Evolutionary conservation across 2,113 vertebrate genomes (phyloP).

Genomic region (Barbus barbus): DNA sequence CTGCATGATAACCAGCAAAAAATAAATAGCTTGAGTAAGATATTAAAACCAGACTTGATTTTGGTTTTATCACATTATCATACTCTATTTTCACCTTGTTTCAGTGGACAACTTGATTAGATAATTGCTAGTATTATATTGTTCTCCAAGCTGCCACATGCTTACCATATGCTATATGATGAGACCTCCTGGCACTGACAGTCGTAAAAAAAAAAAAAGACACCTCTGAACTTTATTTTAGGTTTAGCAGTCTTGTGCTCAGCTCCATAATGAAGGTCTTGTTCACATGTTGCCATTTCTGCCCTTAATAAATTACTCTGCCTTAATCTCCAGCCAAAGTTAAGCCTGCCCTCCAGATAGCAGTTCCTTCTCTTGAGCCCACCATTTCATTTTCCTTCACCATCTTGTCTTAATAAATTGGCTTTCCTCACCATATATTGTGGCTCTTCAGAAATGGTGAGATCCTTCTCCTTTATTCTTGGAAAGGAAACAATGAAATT

Average conservation of each 20-base stretch:
- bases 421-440: conserved; percentile 31
- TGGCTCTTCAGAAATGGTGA: conserved; percentile 46
- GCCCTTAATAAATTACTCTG: conserved; percentile 40
- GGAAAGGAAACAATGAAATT: conserved; percentile 66
- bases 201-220: not conserved
- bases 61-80: conserved; percentile 16
- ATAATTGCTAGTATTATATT: conserved; percentile 14
- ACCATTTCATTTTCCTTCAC: conserved; percentile 18
- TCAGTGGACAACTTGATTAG: not conserved
- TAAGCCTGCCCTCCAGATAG: conserved; percentile 31
- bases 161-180: conserved; percentile 11
- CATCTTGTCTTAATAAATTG: not conserved
- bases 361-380: conserved; percentile 12
- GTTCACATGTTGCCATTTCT: conserved; percentile 27
- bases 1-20: not conserved
- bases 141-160: not conserved
- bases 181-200: not conserved
- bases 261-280: not conserved
- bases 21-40: not conserved
- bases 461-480: conserved; percentile 61
- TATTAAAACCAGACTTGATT: not conserved
- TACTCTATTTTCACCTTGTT: conserved; percentile 9
- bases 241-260: not conserved
- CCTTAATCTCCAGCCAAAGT: conserved; percentile 37
- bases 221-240: not conserved